phyloP scores from a whole-genome alignment of 2,113 vertebrate species.

The Melierax canorus region DNA sequence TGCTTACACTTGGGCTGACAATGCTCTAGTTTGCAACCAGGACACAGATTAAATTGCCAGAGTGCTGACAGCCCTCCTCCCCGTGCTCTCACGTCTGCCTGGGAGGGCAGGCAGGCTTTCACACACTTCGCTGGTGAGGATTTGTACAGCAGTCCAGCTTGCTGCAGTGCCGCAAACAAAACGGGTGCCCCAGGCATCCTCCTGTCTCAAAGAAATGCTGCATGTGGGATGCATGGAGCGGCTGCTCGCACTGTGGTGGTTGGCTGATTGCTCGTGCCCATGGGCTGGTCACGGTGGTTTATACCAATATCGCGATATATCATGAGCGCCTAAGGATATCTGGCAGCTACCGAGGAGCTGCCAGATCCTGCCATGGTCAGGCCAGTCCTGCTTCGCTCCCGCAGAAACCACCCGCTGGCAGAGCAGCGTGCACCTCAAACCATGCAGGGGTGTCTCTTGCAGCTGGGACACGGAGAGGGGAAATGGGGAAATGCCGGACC shows the following conservation, averaged over 20 bases:
- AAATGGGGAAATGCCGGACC: neutral
- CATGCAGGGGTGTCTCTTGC: neutral
- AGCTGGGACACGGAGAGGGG: neutral
- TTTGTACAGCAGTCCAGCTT: neutral
- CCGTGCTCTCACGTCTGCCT: neutral
- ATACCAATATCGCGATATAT: fast-evolving
- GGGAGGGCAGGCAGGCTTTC: neutral
- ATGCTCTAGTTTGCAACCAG: neutral
- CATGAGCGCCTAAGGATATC: neutral
- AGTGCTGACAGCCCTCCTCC: neutral
- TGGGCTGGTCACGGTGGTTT: neutral
- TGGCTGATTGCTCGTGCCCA: neutral
- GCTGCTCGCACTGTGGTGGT: neutral
- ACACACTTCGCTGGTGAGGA: fast-evolving
- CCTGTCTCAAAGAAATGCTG: neutral
- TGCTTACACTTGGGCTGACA: neutral
- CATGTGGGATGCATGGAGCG: fast-evolving
- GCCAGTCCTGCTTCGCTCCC: neutral
- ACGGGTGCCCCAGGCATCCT: neutral
- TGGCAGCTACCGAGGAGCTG: neutral
- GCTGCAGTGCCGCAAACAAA: neutral
- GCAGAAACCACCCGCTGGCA: fast-evolving
- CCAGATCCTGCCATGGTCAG: neutral
- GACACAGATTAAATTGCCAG: neutral
- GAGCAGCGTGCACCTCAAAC: neutral